Conservation (phyloP, 1,140 invertebrate species). For the Heliothis virescens region DNA sequence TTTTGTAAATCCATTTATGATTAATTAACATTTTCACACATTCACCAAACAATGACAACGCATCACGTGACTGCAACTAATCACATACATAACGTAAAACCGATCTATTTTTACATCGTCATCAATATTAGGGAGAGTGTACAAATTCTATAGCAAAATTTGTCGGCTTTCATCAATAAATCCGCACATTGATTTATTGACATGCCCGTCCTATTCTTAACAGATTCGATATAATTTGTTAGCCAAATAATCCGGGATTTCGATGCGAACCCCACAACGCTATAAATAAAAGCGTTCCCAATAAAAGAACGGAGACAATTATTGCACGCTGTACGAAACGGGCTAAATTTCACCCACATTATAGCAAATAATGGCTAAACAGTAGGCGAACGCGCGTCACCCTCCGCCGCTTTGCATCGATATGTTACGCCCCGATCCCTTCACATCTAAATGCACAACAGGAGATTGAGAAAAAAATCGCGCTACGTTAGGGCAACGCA, state of each 20-base stretch:
- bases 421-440: constrained; percentile 80
- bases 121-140: constrained; percentile 34
- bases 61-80: constrained; percentile 32
- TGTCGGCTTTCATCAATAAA: constrained; percentile 80
- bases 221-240: constrained; percentile 84
- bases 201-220: constrained; percentile 79
- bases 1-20: not conserved
- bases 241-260: constrained; percentile 84
- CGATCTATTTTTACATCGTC: constrained; percentile 44
- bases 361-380: constrained; percentile 83
- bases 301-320: constrained; percentile 80
- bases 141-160: constrained; percentile 66
- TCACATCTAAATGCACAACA: constrained; percentile 83
- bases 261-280: constrained; percentile 73
- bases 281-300: constrained; percentile 81
- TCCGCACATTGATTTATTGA: constrained; percentile 79
- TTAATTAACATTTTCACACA: not conserved
- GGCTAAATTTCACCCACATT: constrained; percentile 84
- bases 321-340: constrained; percentile 70
- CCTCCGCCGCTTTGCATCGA: constrained; percentile 71
- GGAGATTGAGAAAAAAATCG: constrained; percentile 75
- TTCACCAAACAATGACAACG: constrained; percentile 12
- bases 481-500: constrained; percentile 69
- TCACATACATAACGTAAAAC: constrained; percentile 14
- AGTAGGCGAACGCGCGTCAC: constrained; percentile 75